A percentile compares a stretch with the other conserved stretches of the same genome.
Conservation (phyloP, 2,113 vertebrate species). For the Xyrauchen texanus region DNA sequence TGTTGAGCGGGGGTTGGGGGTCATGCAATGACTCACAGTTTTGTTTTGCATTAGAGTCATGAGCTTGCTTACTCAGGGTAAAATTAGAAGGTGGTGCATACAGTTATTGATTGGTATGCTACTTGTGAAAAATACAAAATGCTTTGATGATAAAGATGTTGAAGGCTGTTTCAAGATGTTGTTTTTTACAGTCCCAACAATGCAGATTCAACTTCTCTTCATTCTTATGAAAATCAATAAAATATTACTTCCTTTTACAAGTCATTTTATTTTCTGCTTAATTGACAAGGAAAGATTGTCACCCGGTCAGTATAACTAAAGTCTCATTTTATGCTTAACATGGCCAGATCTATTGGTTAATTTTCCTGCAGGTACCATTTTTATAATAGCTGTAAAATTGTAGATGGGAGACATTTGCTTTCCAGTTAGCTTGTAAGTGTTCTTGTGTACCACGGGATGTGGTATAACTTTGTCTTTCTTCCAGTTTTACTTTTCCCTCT, state of each 20-base stretch:
- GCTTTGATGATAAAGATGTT: background rate
- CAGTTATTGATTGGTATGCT: background rate
- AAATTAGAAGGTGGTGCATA: background rate
- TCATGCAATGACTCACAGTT: slow-evolving; percentile 1
- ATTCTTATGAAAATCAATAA: too few species aligned
- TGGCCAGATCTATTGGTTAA: background rate
- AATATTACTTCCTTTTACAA: background rate
- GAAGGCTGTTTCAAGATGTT: background rate
- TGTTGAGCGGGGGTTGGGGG: too few species aligned
- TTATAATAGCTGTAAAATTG: background rate
- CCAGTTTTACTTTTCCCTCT: slow-evolving; percentile 14
- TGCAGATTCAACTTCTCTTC: background rate
- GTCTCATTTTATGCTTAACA: background rate
- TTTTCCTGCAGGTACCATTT: background rate
- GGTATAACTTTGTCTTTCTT: slow-evolving; percentile 27
- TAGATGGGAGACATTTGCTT: slow-evolving; percentile 11
- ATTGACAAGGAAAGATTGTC: background rate
- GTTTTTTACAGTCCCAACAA: background rate
- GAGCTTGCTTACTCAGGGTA: background rate
- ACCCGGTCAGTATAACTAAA: background rate
- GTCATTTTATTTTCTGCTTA: background rate
- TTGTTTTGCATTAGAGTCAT: background rate
- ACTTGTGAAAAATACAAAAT: background rate
- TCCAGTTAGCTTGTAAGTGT: background rate
- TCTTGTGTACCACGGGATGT: background rate